Base-by-base conservation (phyloP, 2,888 invertebrate genomes). In the Dendrolimus houi region DNA sequence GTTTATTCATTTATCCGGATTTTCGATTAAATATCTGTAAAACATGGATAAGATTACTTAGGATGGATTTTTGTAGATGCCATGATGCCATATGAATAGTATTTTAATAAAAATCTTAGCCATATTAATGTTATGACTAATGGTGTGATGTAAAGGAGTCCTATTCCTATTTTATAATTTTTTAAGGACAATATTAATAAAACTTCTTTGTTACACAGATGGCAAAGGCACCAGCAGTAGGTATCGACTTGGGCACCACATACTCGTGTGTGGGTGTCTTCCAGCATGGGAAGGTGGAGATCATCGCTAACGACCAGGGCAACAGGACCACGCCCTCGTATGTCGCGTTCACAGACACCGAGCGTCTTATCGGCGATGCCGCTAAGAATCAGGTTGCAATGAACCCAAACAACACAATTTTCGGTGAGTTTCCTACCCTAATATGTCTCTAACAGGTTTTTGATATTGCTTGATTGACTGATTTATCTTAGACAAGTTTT, bases 181-280 rank as follows among this genome's bases (percentile, higher is more conserved):
- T 17, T 1, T 2, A 17, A 17, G 17, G 17, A 17, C 17, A 17
- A 17, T 17, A 17, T 17, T 29, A 56, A 57, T 55, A 67, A 60
- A 55, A 41, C 8, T 0, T 41, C 54, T 10, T n/a, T 61, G 67
- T 62, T 42, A 52, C 79, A 6, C 76, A 92, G 92, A 92, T 92
- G 92, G 92, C 88, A 61, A 95, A 95, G 89, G 94, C 96, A 93
- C 96, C 96, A 79, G 96, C 96, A 83, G 95, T 98, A 80, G 98
- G 98, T 93, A 98, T 98, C 90, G 98, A 98, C 92, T 93, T 98
- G 88, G 98, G 98, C 69, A 98, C 98, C 70, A 98, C 98, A 65
- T 98, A 98, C 89, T 98, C 97, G 58, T 97, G 97, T 79, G 97
- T 97, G 68, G 97, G 97, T 72, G 97, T 97, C 66, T 97, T 97